Conservation (phyloP, 2,888 invertebrate genomes). For the Griposia aprilina region DNA sequence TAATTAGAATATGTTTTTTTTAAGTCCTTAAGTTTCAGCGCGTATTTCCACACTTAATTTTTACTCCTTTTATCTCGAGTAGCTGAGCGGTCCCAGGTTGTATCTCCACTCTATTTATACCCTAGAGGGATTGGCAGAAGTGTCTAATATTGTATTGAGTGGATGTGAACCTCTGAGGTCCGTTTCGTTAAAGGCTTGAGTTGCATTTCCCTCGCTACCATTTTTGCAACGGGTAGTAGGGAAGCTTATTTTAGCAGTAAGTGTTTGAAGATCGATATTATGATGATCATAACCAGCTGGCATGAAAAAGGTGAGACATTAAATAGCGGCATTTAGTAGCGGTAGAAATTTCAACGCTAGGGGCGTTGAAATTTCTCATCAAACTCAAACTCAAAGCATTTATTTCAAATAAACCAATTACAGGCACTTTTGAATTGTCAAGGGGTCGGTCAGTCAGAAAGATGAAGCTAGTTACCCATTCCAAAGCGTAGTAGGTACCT, state of each 20-base stretch:
- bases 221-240: not conserved
- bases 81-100: conserved; percentile 36
- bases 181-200: conserved; percentile 3
- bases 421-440: too few relatives aligned
- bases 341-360: too few relatives aligned
- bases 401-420: too few relatives aligned
- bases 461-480: too few relatives aligned
- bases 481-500: too few relatives aligned
- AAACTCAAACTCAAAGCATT: too few relatives aligned
- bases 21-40: not conserved
- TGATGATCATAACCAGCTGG: not conserved
- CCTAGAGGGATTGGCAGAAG: conserved; percentile 9
- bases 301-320: not conserved
- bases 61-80: conserved; percentile 9
- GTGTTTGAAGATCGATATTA: not conserved
- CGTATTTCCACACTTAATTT: conserved; percentile 20
- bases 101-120: conserved; percentile 5
- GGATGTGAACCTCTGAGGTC: not conserved
- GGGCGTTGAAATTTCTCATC: too few relatives aligned
- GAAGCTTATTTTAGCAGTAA: not conserved
- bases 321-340: not conserved
- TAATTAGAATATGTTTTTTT: too few relatives aligned
- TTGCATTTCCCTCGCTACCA: not conserved
- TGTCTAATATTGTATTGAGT: conserved; percentile 20
- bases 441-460: too few relatives aligned